Conservation (phyloP, 2,797 vertebrate species). For the Enteromius argenteus region DNA sequence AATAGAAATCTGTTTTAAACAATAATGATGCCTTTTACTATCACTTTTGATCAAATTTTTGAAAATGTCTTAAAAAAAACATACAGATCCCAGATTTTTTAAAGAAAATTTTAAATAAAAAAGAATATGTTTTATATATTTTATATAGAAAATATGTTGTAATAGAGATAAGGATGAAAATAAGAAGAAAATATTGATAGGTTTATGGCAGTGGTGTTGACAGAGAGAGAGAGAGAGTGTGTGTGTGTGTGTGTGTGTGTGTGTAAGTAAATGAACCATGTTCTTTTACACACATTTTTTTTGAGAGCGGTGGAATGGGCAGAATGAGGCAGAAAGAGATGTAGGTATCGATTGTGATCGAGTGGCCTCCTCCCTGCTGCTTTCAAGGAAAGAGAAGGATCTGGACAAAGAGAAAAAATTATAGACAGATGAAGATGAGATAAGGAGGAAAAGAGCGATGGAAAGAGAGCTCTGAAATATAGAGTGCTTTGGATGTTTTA, state of each 20-base stretch:
- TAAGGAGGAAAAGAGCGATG: not conserved
- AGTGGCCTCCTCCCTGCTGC: slow-evolving; percentile 41
- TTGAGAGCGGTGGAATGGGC: slow-evolving; percentile 54
- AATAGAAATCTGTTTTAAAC: not conserved
- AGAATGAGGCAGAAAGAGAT: slow-evolving; percentile 59
- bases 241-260: not conserved
- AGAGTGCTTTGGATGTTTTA: slow-evolving; percentile 9
- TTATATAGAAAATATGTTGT: not conserved
- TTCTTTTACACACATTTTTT: slow-evolving; percentile 4
- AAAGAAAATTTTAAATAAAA: not conserved
- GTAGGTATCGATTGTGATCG: slow-evolving; percentile 65
- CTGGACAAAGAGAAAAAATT: not conserved
- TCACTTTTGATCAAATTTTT: not conserved
- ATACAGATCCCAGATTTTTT: not conserved
- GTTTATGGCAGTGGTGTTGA: not conserved
- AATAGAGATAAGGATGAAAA: not conserved
- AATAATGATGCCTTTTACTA: not conserved
- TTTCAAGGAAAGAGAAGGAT: slow-evolving; percentile 16
- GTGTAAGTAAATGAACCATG: not conserved
- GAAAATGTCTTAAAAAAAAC: not conserved
- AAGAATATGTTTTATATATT: not conserved
- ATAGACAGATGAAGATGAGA: slow-evolving; percentile 15
- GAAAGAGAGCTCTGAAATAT: not conserved
- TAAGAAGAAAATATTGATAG: not conserved
- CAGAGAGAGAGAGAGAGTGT: not conserved